Base-by-base conservation (phyloP, 2,888 invertebrate species). In the Pheosia gnoma region DNA sequence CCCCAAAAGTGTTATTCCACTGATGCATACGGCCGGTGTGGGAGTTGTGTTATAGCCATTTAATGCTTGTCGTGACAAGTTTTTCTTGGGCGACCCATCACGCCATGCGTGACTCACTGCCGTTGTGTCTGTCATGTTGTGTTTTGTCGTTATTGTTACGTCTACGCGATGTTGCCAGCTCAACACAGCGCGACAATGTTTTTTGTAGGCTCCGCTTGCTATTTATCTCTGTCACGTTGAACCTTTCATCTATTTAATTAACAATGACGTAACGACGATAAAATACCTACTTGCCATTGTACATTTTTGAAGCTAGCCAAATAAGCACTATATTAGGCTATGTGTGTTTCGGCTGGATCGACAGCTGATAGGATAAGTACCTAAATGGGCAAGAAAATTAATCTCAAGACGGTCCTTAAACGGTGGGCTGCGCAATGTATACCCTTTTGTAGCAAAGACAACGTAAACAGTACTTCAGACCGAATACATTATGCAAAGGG, bases 1-100 rank as follows among this genome's bases (percentile, higher is more conserved):
- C 51, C 61, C 56, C 59, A 58, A 67, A 54, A 54, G 55, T 60
- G 57, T 65, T 59, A 59, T 59, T 57, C 62, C 53, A 59, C 61
- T 59, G 57, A 55, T 64, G 59, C 25, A 49, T 59, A 55, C 39
- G 10, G 65, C 39, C 39, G 10, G 65, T 59, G 66, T 64, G 57
- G 63, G 61, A 59, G 62, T 63, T 56, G 25, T 62, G 59, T 63
- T 58, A 63, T 56, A 67, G 63, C 71, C 72, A 72, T 80, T 81
- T 80, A 81, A 80, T 78, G 78, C 83, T 85, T 83, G n/a, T 86
- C 83, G 85, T 89, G 86, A 85, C 86, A 84, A 87, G 82, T 79
- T 76, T 84, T 87, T 87, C 84, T 84, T 84, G 78, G 72, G 70
- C 77, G 76, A 82, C 80, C 80, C 80, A 86, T 85, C 86, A 84